Percentiles rank a stretch among this genome's conserved stretches.
Conservation (phyloP, 2,888 invertebrate species). For the Troides aeacus region DNA sequence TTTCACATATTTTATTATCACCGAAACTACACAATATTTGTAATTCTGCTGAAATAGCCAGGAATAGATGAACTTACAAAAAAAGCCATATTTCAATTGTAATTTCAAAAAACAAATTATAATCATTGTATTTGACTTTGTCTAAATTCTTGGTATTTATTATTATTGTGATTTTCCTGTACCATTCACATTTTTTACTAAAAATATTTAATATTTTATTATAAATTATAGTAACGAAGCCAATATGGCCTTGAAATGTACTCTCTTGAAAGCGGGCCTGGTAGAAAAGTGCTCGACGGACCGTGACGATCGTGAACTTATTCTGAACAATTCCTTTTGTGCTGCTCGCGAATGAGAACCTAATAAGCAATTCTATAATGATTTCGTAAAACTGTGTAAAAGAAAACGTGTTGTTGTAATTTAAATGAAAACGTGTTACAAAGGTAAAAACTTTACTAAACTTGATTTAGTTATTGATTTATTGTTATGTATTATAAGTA, state of each 20-base stretch:
- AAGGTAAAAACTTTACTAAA: background rate
- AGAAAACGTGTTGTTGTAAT: background rate
- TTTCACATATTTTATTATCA: no score
- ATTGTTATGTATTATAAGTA: no score
- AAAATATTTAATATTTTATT: slow-evolving; percentile 19
- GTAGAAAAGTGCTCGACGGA: slow-evolving; percentile 65
- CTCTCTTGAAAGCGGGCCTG: slow-evolving; percentile 64
- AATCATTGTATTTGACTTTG: background rate
- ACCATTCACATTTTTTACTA: background rate
- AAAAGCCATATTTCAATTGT: no score
- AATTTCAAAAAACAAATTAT: background rate
- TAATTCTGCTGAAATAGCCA: no score
- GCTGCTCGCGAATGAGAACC: slow-evolving; percentile 28
- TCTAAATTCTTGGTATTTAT: no score
- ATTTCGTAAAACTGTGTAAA: slow-evolving; percentile 13
- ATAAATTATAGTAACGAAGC: slow-evolving; percentile 18
- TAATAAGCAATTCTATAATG: slow-evolving; percentile 5
- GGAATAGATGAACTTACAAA: no score
- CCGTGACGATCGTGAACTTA: slow-evolving; percentile 76
- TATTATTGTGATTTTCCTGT: background rate
- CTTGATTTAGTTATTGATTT: no score
- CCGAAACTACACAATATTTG: no score
- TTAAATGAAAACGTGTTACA: background rate
- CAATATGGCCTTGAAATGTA: slow-evolving; percentile 62
- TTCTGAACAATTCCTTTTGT: slow-evolving; percentile 39